Conservation (phyloP, 2,797 vertebrate genomes). For the Acanthornis magna region DNA sequence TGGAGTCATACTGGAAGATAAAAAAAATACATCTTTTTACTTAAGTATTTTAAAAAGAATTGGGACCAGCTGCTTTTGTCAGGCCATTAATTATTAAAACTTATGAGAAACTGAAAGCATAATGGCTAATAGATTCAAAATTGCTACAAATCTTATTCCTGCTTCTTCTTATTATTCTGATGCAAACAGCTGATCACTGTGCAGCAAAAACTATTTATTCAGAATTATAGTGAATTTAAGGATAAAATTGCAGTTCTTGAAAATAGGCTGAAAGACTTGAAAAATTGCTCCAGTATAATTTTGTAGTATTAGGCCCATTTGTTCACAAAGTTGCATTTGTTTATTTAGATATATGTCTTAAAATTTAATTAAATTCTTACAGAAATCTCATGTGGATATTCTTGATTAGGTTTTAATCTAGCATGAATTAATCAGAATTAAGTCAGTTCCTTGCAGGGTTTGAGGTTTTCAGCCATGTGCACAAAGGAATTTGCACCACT, state of each 20-base stretch:
- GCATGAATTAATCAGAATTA: not conserved
- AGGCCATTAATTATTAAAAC: conserved; percentile 56
- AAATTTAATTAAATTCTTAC: not conserved
- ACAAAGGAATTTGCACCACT: not conserved
- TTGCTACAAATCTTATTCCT: not conserved
- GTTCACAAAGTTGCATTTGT: not conserved
- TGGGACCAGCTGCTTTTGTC: conserved; percentile 12
- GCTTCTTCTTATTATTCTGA: not conserved
- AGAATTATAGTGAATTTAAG: not conserved
- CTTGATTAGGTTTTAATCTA: conserved; percentile 6
- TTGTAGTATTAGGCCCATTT: not conserved
- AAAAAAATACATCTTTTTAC: not conserved
- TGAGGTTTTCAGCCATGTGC: not conserved
- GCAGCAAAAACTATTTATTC: not conserved
- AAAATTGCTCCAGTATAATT: not conserved
- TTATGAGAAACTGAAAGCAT: not conserved
- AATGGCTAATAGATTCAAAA: not conserved
- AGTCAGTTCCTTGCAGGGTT: not conserved
- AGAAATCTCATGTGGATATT: not conserved
- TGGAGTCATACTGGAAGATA: not conserved
- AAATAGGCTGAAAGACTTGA: not conserved
- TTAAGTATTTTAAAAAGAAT: conserved; percentile 21
- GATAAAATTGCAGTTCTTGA: not conserved
- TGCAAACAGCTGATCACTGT: not conserved
- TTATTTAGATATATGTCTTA: not conserved